Base-by-base conservation (phyloP, 2,888 invertebrate genomes). In the Philereme vetulata region DNA sequence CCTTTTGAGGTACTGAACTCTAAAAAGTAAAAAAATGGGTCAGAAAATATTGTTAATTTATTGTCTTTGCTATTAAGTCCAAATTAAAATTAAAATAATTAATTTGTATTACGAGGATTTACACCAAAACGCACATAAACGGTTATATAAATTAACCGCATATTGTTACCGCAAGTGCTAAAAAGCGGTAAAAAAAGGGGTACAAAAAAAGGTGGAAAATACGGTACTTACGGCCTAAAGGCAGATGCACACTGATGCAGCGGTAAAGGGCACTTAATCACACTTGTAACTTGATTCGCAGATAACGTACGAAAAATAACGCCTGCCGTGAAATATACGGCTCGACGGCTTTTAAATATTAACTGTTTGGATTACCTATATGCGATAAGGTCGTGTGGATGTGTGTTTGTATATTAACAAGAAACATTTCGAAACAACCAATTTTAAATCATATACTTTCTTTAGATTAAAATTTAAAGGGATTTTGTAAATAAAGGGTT, bases 281-380 rank as follows among this genome's bases (percentile, higher is more conserved):
- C 84, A 76, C 85, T 82, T 86, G 88, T 88, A 86, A 65, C 62
- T 70, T 86, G 90, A 90, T 90, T 75, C 70, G 62, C 77, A 77
- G 90, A 90, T 90, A 90, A 84, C 78, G 77, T 64, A 77, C 83
- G 84, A 86, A 78, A 85, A 85, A 87, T 88, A 85, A 86, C 84
- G 84, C 85, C 84, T 78, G 63, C 60, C 74, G 76, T 85, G 85
- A 88, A 72, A 84, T 83, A 86, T 76, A 74, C 69, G 69, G 72
- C 75, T 51, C 51, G 59, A 38, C 49, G 58, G 66, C 52, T 65
- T 62, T 71, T 70, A 72, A 69, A 73, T 68, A 73, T 66, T 67
- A 67, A 64, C 71, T 69, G 72, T 68, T 67, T 64, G 66, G 64
- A 62, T 65, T 72, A 59, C 8, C 47, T 65, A 54, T 46, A 58